Conservation (phyloP, 1,140 invertebrate species). For the Paramacrobiotus metropolitanus region DNA sequence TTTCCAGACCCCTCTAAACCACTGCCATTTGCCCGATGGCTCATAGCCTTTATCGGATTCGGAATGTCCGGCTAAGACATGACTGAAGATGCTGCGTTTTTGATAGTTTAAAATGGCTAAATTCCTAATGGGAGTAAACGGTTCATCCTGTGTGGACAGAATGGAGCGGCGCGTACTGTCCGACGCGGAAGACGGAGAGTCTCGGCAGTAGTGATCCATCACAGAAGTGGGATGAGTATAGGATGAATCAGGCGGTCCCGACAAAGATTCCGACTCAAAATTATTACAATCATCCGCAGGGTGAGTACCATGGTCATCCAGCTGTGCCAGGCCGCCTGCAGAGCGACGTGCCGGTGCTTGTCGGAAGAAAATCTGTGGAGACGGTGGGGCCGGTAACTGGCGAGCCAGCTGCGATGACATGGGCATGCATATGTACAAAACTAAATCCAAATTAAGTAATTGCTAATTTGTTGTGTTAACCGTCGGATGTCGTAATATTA, state of each 20-base stretch:
- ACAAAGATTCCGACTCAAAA: background rate
- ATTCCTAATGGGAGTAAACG: background rate
- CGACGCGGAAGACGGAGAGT: background rate
- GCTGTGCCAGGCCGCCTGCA: background rate
- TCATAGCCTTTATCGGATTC: background rate
- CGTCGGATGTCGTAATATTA: too few species aligned
- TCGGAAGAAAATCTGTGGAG: background rate
- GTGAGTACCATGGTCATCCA: background rate
- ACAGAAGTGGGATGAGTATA: background rate
- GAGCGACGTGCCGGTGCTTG: background rate
- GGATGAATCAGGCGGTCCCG: background rate
- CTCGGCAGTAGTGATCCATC: background rate
- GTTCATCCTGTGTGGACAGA: background rate
- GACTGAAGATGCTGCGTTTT: slow-evolving; percentile 3
- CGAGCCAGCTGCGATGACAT: too few species aligned
- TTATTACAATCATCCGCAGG: background rate
- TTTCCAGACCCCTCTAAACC: background rate
- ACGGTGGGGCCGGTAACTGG: too few species aligned
- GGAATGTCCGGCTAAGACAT: too few species aligned
- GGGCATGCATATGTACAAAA: too few species aligned
- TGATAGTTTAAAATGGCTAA: background rate
- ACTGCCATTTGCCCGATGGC: too few species aligned
- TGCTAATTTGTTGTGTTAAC: too few species aligned
- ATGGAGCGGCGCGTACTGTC: background rate
- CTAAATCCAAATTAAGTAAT: too few species aligned